A percentile compares a stretch with the other conserved stretches of the same genome.
Evolutionary conservation across 2,888 invertebrate species (phyloP).

Genomic region (Mesorhabditis spiculigera): DNA sequence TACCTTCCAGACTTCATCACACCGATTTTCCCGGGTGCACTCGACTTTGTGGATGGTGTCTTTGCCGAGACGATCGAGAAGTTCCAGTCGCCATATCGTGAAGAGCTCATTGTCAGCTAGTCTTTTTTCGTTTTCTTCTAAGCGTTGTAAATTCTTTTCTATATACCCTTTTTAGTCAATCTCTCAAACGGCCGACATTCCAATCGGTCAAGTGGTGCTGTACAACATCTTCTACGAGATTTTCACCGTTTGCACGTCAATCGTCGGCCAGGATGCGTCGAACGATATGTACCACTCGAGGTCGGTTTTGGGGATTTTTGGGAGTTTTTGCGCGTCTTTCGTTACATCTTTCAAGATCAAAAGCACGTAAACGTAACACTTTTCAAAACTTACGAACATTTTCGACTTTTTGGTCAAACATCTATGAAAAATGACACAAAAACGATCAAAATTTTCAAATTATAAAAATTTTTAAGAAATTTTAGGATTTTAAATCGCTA

Average conservation of each 20-base stretch:
- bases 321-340: no score
- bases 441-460: no score
- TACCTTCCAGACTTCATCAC: conserved; percentile 28
- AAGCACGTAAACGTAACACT: no score
- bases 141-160: not conserved
- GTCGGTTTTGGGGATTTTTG: conserved; percentile 6
- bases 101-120: conserved; percentile 36
- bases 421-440: no score
- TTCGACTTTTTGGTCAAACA: no score
- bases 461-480: no score
- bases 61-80: conserved; percentile 37
- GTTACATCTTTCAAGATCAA: no score
- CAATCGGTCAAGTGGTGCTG: conserved; percentile 63
- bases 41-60: conserved; percentile 37
- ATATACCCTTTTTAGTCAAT: conserved; percentile 34
- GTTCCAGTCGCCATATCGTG: conserved; percentile 46
- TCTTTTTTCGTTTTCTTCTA: not conserved
- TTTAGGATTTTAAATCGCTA: no score
- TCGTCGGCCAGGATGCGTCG: conserved; percentile 62
- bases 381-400: no score
- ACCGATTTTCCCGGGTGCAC: conserved; percentile 43
- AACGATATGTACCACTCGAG: conserved; percentile 34
- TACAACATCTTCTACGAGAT: conserved; percentile 68
- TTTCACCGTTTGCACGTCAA: conserved; percentile 66
- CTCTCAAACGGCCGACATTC: conserved; percentile 42